phyloP scores from a whole-genome alignment of 2,888 invertebrate genomes.

The Coecobrya sp. region DNA sequence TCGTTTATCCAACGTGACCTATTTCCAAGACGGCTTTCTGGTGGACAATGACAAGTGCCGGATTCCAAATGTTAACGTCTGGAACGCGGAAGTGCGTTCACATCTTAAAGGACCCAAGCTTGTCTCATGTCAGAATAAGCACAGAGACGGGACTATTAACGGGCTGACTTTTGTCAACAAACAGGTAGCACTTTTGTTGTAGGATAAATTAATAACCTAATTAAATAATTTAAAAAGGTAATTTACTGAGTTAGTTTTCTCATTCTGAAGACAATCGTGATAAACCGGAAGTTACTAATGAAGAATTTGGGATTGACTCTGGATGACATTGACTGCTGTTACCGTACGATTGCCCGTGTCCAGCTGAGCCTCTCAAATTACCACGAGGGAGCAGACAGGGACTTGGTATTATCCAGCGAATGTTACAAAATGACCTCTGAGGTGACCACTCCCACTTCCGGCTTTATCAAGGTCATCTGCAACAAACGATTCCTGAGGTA shows the following conservation, averaged over 20 bases:
- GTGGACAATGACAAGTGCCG: background rate
- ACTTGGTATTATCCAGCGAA: conserved; percentile 25
- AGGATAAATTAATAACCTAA: background rate
- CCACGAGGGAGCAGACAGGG: conserved; percentile 54
- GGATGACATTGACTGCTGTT: conserved; percentile 77
- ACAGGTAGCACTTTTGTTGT: background rate
- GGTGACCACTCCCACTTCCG: conserved; percentile 47
- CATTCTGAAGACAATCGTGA: background rate
- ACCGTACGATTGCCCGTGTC: conserved; percentile 67
- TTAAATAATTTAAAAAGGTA: background rate
- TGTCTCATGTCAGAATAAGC: background rate
- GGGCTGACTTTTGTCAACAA: background rate
- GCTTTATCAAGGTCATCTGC: conserved; percentile 62
- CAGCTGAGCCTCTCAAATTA: conserved; percentile 47
- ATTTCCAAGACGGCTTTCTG: background rate
- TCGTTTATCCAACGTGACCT: background rate
- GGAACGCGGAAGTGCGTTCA: background rate
- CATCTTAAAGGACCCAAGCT: background rate
- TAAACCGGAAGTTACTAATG: conserved; percentile 67
- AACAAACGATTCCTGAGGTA: background rate
- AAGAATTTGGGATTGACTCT: conserved; percentile 31
- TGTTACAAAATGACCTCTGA: conserved; percentile 60
- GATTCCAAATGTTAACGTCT: background rate
- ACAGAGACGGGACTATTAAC: background rate
- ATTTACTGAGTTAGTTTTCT: background rate